These are phyloP conservation scores for Caerostris darwini DNA, from an alignment of 1,140 invertebrate genomes.

Conservation along the genomic window DNA sequence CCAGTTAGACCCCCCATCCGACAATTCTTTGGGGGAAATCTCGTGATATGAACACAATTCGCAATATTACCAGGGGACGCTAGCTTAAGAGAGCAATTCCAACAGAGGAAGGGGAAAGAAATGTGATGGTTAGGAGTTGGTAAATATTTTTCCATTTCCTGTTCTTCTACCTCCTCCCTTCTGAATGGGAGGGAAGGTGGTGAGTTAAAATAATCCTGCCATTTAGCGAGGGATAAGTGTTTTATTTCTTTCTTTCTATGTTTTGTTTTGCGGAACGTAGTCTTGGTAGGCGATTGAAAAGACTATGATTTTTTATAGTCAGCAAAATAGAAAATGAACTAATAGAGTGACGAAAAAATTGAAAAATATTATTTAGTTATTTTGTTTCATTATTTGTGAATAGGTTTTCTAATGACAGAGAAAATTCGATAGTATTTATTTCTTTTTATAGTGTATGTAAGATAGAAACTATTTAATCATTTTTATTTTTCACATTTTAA, in stretches of 20 bases:
- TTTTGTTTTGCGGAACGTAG: neutral
- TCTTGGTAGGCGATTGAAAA: neutral
- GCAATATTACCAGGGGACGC: neutral
- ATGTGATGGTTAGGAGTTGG: neutral
- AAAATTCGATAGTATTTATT: too few relatives aligned
- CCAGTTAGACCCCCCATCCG: slow-evolving; percentile 6
- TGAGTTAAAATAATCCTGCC: neutral
- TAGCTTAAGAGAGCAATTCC: neutral
- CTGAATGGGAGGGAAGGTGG: neutral
- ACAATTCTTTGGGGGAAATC: neutral
- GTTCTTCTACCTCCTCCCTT: neutral
- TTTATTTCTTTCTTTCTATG: neutral
- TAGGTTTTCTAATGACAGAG: too few relatives aligned
- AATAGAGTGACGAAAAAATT: too few relatives aligned
- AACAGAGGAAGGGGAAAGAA: neutral
- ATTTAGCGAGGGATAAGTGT: neutral
- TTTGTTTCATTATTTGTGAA: too few relatives aligned
- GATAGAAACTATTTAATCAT: too few relatives aligned
- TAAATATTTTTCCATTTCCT: slow-evolving; percentile 17
- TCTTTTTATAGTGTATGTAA: too few relatives aligned
- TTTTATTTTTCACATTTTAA: too few relatives aligned
- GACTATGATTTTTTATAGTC: too few relatives aligned
- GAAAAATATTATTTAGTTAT: too few relatives aligned
- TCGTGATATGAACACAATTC: slow-evolving; percentile 33
- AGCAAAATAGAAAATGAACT: too few relatives aligned